Conservation (phyloP, 2,113 vertebrate genomes). For the Oncorhynchus masou region DNA sequence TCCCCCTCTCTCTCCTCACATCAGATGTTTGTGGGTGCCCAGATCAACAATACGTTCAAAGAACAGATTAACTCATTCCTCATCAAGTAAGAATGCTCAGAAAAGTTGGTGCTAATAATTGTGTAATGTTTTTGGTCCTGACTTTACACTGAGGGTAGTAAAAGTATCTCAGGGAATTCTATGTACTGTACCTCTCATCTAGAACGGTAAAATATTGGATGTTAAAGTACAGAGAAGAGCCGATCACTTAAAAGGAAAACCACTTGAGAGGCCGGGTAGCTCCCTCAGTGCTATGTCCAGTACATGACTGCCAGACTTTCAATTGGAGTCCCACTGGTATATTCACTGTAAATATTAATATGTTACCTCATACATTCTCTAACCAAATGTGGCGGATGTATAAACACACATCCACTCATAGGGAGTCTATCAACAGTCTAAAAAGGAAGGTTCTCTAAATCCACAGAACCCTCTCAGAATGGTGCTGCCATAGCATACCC, state of each 20-base stretch:
- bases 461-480: no score
- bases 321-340: slow-evolving; percentile 74
- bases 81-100: slow-evolving; percentile 75
- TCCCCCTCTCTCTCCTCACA: neutral
- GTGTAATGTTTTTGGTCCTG: no score
- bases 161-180: neutral
- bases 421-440: slow-evolving; percentile 92
- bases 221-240: slow-evolving; percentile 78
- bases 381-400: neutral
- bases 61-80: slow-evolving; percentile 97
- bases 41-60: slow-evolving; percentile 75
- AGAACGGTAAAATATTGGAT: neutral
- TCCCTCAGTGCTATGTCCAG: slow-evolving; percentile 74
- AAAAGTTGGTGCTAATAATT: no score
- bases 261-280: slow-evolving; percentile 84
- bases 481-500: no score
- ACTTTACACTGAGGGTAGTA: no score
- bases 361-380: neutral
- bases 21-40: slow-evolving; percentile 98
- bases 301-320: slow-evolving; percentile 89
- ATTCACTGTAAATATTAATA: neutral
- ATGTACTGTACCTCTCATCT: neutral
- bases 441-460: slow-evolving; percentile 82
- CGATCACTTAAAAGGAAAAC: no score
- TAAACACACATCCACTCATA: slow-evolving; percentile 42